Evolutionary conservation across 2,113 vertebrate genomes (phyloP).

Genomic region (Hypanus sabinus): DNA sequence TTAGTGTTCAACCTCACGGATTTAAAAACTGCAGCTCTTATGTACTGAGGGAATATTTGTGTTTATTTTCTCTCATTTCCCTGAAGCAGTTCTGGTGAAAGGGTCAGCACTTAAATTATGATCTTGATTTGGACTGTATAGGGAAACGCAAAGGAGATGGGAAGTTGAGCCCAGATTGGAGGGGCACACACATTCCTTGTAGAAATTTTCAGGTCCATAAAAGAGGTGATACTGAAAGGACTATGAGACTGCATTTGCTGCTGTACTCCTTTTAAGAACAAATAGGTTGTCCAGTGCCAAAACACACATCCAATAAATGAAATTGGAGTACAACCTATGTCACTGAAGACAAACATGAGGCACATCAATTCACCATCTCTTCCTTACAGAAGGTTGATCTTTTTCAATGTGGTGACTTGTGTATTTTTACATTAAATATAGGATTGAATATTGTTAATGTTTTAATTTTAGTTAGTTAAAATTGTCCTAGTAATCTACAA

Average conservation of each 20-base stretch:
- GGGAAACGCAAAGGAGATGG: neutral
- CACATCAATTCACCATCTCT: neutral
- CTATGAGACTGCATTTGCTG: neutral
- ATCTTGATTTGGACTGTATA: too few species aligned
- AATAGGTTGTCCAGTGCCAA: neutral
- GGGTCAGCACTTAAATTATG: too few species aligned
- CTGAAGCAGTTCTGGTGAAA: too few species aligned
- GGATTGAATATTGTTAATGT: neutral
- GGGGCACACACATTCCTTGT: neutral
- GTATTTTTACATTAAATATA: neutral
- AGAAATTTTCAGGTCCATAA: neutral
- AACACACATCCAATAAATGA: neutral
- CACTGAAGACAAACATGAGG: neutral
- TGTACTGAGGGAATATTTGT: too few species aligned
- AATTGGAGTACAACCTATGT: too few species aligned
- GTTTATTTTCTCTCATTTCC: too few species aligned
- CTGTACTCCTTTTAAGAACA: neutral
- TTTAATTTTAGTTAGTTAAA: neutral
- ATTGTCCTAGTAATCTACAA: neutral
- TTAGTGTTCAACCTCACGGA: too few species aligned
- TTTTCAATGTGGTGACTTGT: neutral
- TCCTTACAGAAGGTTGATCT: neutral
- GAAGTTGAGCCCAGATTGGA: neutral
- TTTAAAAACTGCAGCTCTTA: too few species aligned
- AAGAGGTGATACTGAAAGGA: neutral